Evolutionary conservation across 2,888 invertebrate genomes (phyloP).

Genomic region (Caenorhabditis uteleia): DNA sequence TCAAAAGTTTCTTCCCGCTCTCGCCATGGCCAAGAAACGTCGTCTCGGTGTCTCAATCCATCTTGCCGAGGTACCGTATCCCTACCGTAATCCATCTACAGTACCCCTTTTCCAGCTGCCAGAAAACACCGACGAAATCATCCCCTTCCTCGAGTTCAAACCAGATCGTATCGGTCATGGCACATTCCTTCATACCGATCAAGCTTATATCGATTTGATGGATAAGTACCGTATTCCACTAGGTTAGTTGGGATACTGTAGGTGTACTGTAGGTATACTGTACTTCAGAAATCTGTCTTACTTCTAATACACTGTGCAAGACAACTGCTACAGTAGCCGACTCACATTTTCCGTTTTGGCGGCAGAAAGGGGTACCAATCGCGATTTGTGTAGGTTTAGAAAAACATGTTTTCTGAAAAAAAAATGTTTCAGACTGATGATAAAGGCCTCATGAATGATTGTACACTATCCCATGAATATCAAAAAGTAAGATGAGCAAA

Average conservation of each 20-base stretch:
- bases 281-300: slow-evolving; percentile 38
- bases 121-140: slow-evolving; percentile 5
- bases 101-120: neutral
- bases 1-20: slow-evolving; percentile 20
- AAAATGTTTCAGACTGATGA: slow-evolving; percentile 44
- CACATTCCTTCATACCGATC: slow-evolving; percentile 17
- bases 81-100: neutral
- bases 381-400: slow-evolving; percentile 10
- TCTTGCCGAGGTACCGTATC: slow-evolving; percentile 13
- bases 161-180: slow-evolving; percentile 38
- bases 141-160: slow-evolving; percentile 10
- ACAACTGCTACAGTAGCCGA: slow-evolving; percentile 10
- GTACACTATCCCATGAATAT: slow-evolving; percentile 1
- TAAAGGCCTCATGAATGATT: slow-evolving; percentile 19
- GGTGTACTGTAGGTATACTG: neutral
- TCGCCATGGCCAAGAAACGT: slow-evolving; percentile 13
- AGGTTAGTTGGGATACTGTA: no score
- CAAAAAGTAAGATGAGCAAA: neutral
- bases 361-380: slow-evolving; percentile 6
- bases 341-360: slow-evolving; percentile 35
- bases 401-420: neutral
- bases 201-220: slow-evolving; percentile 3
- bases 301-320: slow-evolving; percentile 31
- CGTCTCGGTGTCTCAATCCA: slow-evolving; percentile 25
- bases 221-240: slow-evolving; percentile 5